Percentiles rank a stretch among this genome's conserved stretches.
phyloP scores from a whole-genome alignment of 2,113 vertebrate genomes.

The Neolamprologus longior region DNA sequence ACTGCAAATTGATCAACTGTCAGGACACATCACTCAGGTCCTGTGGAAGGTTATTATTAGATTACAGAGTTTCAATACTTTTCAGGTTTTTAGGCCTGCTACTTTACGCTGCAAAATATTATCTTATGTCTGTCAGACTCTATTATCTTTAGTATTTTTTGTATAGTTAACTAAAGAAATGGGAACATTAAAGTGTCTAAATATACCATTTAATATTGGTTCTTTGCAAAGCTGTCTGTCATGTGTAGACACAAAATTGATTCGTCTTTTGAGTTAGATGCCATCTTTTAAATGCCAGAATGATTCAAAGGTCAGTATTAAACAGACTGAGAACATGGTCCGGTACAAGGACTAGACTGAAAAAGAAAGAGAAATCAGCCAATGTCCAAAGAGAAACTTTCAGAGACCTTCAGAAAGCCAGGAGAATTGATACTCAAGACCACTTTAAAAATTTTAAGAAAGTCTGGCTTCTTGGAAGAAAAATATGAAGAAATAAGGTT shows the following conservation, averaged over 20 bases:
- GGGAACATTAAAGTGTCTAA: neutral
- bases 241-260: neutral
- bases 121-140: neutral
- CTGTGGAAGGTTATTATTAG: neutral
- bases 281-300: neutral
- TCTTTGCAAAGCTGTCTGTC: neutral
- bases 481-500: neutral
- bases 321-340: neutral
- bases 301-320: neutral
- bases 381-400: neutral
- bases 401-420: neutral
- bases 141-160: neutral
- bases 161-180: neutral
- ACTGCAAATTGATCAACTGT: neutral
- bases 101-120: neutral
- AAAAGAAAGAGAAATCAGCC: neutral
- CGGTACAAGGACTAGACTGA: neutral
- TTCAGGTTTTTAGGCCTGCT: neutral
- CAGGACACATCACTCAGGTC: neutral
- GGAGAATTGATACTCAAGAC: neutral
- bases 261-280: neutral
- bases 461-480: neutral
- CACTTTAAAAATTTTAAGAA: neutral
- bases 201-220: neutral
- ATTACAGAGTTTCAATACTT: neutral